Percentiles rank a stretch among this genome's conserved stretches.
phyloP scores from a whole-genome alignment of 2,113 vertebrate species.

The Oryzias javanicus region DNA sequence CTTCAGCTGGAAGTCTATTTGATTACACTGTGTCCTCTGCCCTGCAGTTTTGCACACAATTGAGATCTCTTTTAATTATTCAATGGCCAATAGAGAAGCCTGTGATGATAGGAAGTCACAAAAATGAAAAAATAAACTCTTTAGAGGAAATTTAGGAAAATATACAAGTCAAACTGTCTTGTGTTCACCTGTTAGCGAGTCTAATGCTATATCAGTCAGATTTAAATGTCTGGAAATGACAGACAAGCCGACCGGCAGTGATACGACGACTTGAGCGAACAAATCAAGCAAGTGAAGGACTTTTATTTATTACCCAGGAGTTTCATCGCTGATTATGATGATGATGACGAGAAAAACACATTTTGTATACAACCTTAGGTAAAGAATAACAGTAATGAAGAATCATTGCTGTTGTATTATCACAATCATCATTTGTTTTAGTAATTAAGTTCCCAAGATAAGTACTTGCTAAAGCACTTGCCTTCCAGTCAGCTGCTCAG shows the following conservation, averaged over 20 bases:
- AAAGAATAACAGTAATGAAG: constrained; percentile 61
- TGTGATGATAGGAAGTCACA: too few relatives aligned
- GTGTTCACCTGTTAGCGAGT: too few relatives aligned
- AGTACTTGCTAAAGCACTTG: constrained; percentile 50
- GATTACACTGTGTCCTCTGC: too few relatives aligned
- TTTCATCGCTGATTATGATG: constrained; percentile 23
- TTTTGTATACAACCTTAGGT: constrained; percentile 45
- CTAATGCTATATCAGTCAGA: background rate
- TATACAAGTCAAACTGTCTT: too few relatives aligned
- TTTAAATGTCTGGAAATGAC: background rate
- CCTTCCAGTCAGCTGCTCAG: constrained; percentile 53
- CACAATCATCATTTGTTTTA: constrained; percentile 66
- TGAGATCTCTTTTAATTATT: too few relatives aligned
- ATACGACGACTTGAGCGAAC: constrained; percentile 2
- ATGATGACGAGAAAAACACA: constrained; percentile 22
- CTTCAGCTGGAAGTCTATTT: too few relatives aligned
- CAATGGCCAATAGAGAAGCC: too few relatives aligned
- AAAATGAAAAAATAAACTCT: too few relatives aligned
- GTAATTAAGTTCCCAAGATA: constrained; percentile 69
- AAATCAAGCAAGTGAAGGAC: constrained; percentile 4
- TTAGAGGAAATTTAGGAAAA: too few relatives aligned
- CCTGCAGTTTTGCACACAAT: too few relatives aligned
- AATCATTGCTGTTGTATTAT: constrained; percentile 54
- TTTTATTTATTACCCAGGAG: constrained; percentile 25
- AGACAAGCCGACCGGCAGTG: background rate